phyloP scores from a whole-genome alignment of 92 coral and sea anemone genomes.

The Galaxea fascicularis region DNA sequence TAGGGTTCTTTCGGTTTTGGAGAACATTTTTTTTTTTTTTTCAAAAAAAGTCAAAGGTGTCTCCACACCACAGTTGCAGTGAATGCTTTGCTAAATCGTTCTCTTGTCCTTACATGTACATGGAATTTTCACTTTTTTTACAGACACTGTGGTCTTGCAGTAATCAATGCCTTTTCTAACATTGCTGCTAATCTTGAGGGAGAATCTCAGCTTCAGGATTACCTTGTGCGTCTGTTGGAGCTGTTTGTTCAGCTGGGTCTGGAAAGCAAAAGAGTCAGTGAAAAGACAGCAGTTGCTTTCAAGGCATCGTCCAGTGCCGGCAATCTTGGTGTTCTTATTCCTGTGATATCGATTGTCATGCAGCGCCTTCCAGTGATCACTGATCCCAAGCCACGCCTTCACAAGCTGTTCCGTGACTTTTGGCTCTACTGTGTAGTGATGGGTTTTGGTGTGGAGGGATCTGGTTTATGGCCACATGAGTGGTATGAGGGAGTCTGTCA shows the following conservation, averaged over 20 bases:
- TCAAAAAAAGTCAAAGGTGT: too few relatives aligned
- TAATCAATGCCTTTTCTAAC: conserved; percentile 88
- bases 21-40: too few relatives aligned
- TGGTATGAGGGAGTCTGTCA: conserved; percentile 96
- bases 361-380: conserved; percentile 89
- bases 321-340: conserved; percentile 94
- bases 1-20: too few relatives aligned
- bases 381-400: conserved; percentile 94
- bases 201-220: conserved; percentile 86
- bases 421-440: conserved; percentile 98
- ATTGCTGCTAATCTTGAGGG: conserved; percentile 89
- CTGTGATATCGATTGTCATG: conserved; percentile 88
- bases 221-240: conserved; percentile 89
- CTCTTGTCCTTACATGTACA: neutral
- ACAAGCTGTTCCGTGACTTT: conserved; percentile 94
- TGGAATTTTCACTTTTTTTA: neutral
- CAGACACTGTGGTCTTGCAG: conserved; percentile 97
- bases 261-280: conserved; percentile 96
- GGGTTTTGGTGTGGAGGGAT: conserved; percentile 97
- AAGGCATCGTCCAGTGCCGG: conserved; percentile 99
- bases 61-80: too few relatives aligned
- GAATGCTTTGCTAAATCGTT: neutral
- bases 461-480: conserved; percentile 90
- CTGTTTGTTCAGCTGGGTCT: conserved; percentile 97
- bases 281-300: conserved; percentile 78